Evolutionary conservation across 2,113 vertebrate species (phyloP), one percentile per base, ranked within the genome.

Genomic region (Trichechus manatus): DNA sequence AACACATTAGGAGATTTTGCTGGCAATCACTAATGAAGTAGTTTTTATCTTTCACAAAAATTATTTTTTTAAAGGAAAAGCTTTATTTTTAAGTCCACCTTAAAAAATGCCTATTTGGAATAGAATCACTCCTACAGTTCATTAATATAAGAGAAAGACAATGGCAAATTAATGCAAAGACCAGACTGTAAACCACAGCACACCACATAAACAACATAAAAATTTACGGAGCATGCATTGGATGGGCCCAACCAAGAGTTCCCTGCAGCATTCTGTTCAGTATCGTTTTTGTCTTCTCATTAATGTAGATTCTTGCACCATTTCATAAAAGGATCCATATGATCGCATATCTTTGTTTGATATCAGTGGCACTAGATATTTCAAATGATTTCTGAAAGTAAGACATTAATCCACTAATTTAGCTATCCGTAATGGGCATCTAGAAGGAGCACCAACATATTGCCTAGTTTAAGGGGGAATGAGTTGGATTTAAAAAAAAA

Each of bases 101-200:
- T 96, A 36, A 96, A 53, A 95, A 93, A 95, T 68, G 56, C 4
- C 83, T 92, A 20, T 56, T 94, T 98, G 68, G 78, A 94, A 89
- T 2, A 84, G 39, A 93, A 81, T 87, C 68, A 59, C 20, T 97
- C 78, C 25, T 90, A 93, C 72, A 95, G 84, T 81, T 96, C 94
- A 97, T 97, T 97, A 97, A 95, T 97, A 95, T 96, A 84, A 96
- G 53, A 79, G 87, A 95, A 93, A 97, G 84, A 97, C 94, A 97
- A 96, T 79, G 92, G 93, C 63, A 98, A 97, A 97, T 96, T 97
- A 96, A 97, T 90, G 81, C 92, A 97, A 95, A 93, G 50, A 74
- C 87, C 96, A 95, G 92, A 96, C 96, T 97, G 80, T 93, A 97
- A 92, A 91, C 83, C 80, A 94, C 63, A 93, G 89, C 80, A 93